Evolutionary conservation across 2,113 vertebrate species (phyloP).

Genomic region (Seriola rivoliana): DNA sequence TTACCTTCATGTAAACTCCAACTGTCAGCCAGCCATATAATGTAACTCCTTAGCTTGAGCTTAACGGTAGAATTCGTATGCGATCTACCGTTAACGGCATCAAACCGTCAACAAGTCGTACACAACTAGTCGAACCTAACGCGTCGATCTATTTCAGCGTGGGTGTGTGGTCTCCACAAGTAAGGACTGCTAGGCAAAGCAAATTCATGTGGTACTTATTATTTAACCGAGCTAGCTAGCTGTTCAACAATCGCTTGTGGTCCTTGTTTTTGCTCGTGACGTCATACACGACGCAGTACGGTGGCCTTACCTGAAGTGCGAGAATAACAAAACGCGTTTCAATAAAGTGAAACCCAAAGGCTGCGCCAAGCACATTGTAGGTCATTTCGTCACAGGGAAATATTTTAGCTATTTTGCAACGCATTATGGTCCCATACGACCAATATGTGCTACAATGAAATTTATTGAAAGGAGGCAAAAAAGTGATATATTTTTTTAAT

Average conservation of each 20-base stretch:
- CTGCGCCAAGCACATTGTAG: conserved; percentile 21
- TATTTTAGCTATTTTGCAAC: not conserved
- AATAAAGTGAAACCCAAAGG: conserved; percentile 38
- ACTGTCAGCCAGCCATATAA: conserved; percentile 11
- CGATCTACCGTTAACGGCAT: not conserved
- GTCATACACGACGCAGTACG: conserved; percentile 59
- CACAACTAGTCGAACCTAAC: too few relatives aligned
- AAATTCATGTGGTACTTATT: not conserved
- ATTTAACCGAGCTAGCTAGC: not conserved
- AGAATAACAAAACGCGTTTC: conserved; percentile 57
- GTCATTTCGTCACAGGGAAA: not conserved
- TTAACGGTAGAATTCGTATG: conserved; percentile 27
- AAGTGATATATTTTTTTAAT: too few relatives aligned
- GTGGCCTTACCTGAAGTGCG: conserved; percentile 42
- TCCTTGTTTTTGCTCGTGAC: conserved; percentile 71
- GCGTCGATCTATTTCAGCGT: fast-evolving
- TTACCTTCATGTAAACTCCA: not conserved
- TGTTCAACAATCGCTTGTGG: not conserved
- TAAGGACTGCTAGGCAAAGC: fast-evolving
- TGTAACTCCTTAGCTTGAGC: conserved; percentile 22
- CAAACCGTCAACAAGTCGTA: not conserved
- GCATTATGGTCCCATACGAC: fast-evolving
- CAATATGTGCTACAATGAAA: too few relatives aligned
- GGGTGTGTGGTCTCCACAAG: too few relatives aligned
- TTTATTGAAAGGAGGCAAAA: not conserved